Conservation (phyloP, 2,113 vertebrate species). For the Tricholaema leucomelas region DNA sequence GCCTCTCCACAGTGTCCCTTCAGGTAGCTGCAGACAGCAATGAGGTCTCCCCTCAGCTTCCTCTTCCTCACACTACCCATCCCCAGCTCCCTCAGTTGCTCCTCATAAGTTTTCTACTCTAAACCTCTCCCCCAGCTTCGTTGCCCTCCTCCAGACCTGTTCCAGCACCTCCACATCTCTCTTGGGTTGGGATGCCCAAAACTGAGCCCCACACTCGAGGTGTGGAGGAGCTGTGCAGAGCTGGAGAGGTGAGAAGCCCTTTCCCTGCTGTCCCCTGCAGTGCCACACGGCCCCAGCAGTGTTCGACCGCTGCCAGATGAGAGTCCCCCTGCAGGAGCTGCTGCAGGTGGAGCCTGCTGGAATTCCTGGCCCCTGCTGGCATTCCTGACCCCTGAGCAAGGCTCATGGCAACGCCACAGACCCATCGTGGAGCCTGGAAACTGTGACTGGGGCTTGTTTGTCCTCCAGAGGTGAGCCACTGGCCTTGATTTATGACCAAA, state of each 20-base stretch:
- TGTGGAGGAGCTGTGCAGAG: neutral
- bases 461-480: neutral
- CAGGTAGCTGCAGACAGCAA: too few relatives aligned
- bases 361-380: neutral
- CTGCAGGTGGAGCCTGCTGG: neutral
- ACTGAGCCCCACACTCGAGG: neutral
- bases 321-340: neutral
- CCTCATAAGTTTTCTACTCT: too few relatives aligned
- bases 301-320: neutral
- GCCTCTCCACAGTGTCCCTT: too few relatives aligned
- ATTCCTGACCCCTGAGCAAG: neutral
- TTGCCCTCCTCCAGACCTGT: too few relatives aligned
- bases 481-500: slow-evolving; percentile 30
- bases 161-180: too few relatives aligned
- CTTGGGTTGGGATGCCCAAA: too few relatives aligned
- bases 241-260: neutral
- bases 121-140: too few relatives aligned
- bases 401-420: neutral
- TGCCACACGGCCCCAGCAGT: neutral
- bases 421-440: neutral
- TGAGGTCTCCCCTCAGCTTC: too few relatives aligned
- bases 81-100: too few relatives aligned
- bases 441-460: neutral
- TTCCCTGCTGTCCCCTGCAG: accelerated
- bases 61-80: too few relatives aligned